Evolutionary conservation across 1,140 invertebrate genomes (phyloP).

Genomic region (Oreohelix idahoensis): DNA sequence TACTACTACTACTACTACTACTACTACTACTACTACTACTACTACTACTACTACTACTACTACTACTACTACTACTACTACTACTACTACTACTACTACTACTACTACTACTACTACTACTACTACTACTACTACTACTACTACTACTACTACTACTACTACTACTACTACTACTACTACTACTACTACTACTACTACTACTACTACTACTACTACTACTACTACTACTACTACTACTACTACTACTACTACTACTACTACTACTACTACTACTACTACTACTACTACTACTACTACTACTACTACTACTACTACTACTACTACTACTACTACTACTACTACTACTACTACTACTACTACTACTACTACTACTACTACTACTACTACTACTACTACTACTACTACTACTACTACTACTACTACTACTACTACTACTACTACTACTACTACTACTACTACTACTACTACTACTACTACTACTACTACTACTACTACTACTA

Average conservation of each 20-base stretch:
- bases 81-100: slow-evolving; percentile 18
- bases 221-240: slow-evolving; percentile 38
- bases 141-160: slow-evolving; percentile 18
- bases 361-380: slow-evolving; percentile 31
- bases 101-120: slow-evolving; percentile 18
- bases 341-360: slow-evolving; percentile 36
- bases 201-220: slow-evolving; percentile 36
- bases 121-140: neutral
- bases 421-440: slow-evolving; percentile 19
- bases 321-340: slow-evolving; percentile 37
- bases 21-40: slow-evolving; percentile 16
- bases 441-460: slow-evolving; percentile 14
- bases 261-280: slow-evolving; percentile 36
- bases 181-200: slow-evolving; percentile 29
- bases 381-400: slow-evolving; percentile 14
- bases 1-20: slow-evolving; percentile 5
- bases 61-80: slow-evolving; percentile 14
- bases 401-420: slow-evolving; percentile 22
- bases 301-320: slow-evolving; percentile 36
- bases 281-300: slow-evolving; percentile 35
- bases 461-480: slow-evolving; percentile 34
- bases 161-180: slow-evolving; percentile 25
- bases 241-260: slow-evolving; percentile 37
- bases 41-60: slow-evolving; percentile 13
- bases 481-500: slow-evolving; percentile 43